These are phyloP conservation scores for Carcinoscorpius rotundicauda DNA, from an alignment of 1,140 invertebrate genomes.

Conservation along the genomic window DNA sequence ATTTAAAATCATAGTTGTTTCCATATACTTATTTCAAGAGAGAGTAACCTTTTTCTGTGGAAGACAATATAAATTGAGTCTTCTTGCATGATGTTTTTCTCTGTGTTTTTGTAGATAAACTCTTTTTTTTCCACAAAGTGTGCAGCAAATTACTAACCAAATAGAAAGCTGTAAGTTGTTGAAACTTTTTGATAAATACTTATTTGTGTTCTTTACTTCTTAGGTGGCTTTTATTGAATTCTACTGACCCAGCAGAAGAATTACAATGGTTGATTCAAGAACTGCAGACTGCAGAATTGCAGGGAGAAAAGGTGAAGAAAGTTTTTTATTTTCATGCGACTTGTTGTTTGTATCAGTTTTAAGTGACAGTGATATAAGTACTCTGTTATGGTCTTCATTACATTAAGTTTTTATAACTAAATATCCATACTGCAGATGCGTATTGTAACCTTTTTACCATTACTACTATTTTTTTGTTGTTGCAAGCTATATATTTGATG, in stretches of 20 bases:
- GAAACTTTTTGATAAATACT: not conserved
- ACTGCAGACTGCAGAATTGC: constrained; percentile 82
- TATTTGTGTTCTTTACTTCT: constrained; percentile 21
- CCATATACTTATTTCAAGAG: not conserved
- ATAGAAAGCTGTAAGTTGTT: not conserved
- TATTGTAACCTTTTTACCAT: no score
- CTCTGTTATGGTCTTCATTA: no score
- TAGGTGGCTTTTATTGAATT: constrained; percentile 89
- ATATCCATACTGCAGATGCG: no score
- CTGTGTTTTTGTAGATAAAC: not conserved
- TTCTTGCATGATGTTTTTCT: not conserved
- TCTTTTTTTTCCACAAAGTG: not conserved
- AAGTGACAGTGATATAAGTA: not conserved
- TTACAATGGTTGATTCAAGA: constrained; percentile 92
- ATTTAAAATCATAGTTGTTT: no score
- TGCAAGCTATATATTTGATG: no score
- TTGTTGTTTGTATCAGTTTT: not conserved
- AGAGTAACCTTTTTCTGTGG: not conserved
- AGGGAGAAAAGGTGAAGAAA: constrained; percentile 55
- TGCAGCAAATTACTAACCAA: not conserved
- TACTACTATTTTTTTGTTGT: no score
- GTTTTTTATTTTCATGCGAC: not conserved
- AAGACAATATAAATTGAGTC: not conserved
- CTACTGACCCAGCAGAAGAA: constrained; percentile 88
- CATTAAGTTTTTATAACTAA: no score